Conservation (phyloP, 2,113 vertebrate genomes). For the Lanius collurio region DNA sequence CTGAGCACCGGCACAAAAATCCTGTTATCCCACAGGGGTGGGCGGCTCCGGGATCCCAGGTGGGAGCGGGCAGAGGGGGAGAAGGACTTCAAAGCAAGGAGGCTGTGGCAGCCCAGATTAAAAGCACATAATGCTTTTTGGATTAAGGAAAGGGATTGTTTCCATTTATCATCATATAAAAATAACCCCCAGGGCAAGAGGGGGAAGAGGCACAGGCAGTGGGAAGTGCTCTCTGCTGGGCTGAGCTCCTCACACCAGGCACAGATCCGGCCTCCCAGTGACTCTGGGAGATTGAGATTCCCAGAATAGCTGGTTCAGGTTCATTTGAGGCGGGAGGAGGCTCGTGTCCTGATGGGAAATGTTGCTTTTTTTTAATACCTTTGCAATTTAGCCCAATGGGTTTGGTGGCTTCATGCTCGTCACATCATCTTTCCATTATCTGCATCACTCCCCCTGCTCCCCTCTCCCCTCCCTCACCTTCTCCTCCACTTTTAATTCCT, state of each 20-base stretch:
- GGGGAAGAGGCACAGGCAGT: not conserved
- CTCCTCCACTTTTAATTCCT: conserved; percentile 24
- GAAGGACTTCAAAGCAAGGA: not conserved
- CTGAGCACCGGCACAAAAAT: not conserved
- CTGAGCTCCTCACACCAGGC: not conserved
- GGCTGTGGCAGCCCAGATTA: not conserved
- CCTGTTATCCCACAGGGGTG: not conserved
- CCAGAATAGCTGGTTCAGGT: conserved; percentile 30
- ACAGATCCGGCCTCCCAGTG: not conserved
- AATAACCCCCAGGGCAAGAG: not conserved
- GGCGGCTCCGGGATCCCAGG: not conserved
- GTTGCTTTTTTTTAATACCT: conserved; percentile 30
- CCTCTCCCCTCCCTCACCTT: not conserved
- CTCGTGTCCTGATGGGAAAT: conserved; percentile 1
- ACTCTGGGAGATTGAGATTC: conserved; percentile 13
- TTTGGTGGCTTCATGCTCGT: conserved; percentile 11
- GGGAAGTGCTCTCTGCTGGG: not conserved
- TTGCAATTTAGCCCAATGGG: conserved; percentile 32
- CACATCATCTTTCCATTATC: conserved; percentile 29
- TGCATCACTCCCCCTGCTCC: not conserved
- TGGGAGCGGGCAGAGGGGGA: not conserved
- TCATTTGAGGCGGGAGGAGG: conserved; percentile 24
- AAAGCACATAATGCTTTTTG: conserved; percentile 27
- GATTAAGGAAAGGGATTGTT: conserved; percentile 39
- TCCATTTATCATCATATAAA: not conserved